A percentile compares a stretch with the other conserved stretches of the same genome.
phyloP scores from a whole-genome alignment of 1,140 invertebrate species.

The Leptonema lineaticorne region DNA sequence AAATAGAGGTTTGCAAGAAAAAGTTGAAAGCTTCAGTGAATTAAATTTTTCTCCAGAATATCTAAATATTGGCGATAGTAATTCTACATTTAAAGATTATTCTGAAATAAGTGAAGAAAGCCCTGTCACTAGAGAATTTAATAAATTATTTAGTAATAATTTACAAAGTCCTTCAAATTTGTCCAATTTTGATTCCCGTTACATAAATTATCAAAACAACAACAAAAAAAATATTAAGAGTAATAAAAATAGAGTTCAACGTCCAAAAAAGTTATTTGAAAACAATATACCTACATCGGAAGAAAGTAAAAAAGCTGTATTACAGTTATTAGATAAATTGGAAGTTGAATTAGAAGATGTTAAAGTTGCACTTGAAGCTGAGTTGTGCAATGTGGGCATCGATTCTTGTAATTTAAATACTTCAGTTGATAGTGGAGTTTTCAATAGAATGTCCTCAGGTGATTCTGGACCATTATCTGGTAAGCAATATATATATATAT shows the following conservation, averaged over 20 bases:
- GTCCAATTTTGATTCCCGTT: background rate
- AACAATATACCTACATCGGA: slow-evolving; percentile 19
- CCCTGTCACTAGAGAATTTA: slow-evolving; percentile 34
- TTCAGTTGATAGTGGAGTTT: slow-evolving; percentile 58
- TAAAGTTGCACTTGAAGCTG: slow-evolving; percentile 53
- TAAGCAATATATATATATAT: too few relatives aligned
- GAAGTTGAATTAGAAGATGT: slow-evolving; percentile 56
- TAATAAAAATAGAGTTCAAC: background rate
- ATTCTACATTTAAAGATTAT: background rate
- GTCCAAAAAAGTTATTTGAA: slow-evolving; percentile 34
- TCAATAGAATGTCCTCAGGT: slow-evolving; percentile 59
- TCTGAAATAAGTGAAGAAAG: slow-evolving; percentile 31
- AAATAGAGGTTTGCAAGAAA: background rate
- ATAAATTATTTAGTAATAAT: slow-evolving; percentile 20
- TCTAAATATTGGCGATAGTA: slow-evolving; percentile 6
- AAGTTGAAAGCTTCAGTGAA: slow-evolving; percentile 5
- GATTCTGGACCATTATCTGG: slow-evolving; percentile 56
- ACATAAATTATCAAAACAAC: too few relatives aligned
- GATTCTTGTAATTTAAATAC: slow-evolving; percentile 57
- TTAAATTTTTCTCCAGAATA: slow-evolving; percentile 11
- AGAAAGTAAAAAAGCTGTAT: slow-evolving; percentile 29
- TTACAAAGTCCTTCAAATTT: background rate
- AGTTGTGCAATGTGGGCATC: slow-evolving; percentile 50
- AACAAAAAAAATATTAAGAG: too few relatives aligned
- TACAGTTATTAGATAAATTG: slow-evolving; percentile 49